These are phyloP conservation scores for Nysson spinosus DNA, from an alignment of 2,888 invertebrate species.

Conservation along the genomic window DNA sequence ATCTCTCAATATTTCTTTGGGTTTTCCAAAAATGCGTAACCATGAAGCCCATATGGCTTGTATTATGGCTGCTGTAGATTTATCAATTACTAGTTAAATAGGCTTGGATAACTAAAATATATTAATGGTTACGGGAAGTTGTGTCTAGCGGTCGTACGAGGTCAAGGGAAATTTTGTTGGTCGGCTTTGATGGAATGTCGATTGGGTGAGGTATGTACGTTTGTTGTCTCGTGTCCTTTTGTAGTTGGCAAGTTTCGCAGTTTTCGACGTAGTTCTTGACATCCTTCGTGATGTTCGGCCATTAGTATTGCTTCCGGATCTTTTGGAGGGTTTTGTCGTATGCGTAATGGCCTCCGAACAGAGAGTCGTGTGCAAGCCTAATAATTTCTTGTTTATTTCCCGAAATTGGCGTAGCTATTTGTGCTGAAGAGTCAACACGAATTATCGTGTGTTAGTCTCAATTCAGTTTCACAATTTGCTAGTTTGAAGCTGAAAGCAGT, in stretches of 20 bases:
- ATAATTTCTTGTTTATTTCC: background rate
- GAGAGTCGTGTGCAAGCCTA: background rate
- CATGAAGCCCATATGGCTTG: too few species aligned
- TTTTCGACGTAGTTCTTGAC: background rate
- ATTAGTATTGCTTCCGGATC: background rate
- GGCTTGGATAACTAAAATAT: background rate
- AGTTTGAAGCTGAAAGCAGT: too few species aligned
- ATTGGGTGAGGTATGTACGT: background rate
- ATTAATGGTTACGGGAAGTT: too few species aligned
- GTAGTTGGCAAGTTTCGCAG: background rate
- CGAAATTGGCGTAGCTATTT: too few species aligned
- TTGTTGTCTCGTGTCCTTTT: background rate
- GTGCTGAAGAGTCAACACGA: too few species aligned
- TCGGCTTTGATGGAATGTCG: background rate
- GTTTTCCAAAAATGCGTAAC: too few species aligned
- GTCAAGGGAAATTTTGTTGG: background rate
- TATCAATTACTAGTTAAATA: background rate
- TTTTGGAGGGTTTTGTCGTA: background rate
- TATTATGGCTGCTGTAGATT: too few species aligned
- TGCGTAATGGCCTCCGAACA: constrained; percentile 2
- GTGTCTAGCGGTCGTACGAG: background rate
- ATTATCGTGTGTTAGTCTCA: too few species aligned
- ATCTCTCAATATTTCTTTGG: too few species aligned
- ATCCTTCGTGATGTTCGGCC: too few species aligned
- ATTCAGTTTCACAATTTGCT: too few species aligned